Percentiles rank a stretch among this genome's conserved stretches.
These are phyloP conservation scores for Halcyon malimbica DNA, from an alignment of 2,113 vertebrate genomes.

Conservation along the genomic window DNA sequence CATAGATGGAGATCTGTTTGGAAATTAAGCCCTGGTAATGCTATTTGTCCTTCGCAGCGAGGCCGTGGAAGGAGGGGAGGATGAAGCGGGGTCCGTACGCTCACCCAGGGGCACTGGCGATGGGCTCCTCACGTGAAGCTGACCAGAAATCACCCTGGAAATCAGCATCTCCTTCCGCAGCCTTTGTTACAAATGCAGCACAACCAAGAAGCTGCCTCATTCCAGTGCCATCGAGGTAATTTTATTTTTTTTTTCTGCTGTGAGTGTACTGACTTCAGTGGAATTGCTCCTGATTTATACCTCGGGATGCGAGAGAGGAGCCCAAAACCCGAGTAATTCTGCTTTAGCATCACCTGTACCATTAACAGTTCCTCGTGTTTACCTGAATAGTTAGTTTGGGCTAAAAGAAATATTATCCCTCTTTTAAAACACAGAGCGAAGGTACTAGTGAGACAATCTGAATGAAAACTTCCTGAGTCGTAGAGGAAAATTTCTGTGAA, in stretches of 20 bases:
- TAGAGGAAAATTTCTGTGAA: not conserved
- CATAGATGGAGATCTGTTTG: not conserved
- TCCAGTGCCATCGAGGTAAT: not conserved
- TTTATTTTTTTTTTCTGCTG: not conserved
- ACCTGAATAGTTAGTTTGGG: not conserved
- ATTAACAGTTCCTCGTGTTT: not conserved
- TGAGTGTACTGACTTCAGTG: not conserved
- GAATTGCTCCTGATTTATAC: not conserved
- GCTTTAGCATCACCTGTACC: not conserved
- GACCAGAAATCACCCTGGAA: not conserved
- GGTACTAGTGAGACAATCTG: not conserved
- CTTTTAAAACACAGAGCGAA: not conserved
- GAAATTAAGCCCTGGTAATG: not conserved
- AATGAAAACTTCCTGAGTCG: not conserved
- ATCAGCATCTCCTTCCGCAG: not conserved
- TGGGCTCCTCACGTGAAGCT: not conserved
- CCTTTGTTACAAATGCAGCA: not conserved
- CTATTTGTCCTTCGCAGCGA: not conserved
- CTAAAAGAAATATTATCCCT: not conserved
- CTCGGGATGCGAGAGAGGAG: not conserved
- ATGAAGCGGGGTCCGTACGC: fast-evolving
- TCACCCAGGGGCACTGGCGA: not conserved
- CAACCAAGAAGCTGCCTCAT: not conserved
- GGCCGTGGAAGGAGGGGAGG: fast-evolving
- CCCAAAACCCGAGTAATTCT: not conserved